Evolutionary conservation across 2,113 vertebrate species (phyloP).

Genomic region (Scolopax mira): DNA sequence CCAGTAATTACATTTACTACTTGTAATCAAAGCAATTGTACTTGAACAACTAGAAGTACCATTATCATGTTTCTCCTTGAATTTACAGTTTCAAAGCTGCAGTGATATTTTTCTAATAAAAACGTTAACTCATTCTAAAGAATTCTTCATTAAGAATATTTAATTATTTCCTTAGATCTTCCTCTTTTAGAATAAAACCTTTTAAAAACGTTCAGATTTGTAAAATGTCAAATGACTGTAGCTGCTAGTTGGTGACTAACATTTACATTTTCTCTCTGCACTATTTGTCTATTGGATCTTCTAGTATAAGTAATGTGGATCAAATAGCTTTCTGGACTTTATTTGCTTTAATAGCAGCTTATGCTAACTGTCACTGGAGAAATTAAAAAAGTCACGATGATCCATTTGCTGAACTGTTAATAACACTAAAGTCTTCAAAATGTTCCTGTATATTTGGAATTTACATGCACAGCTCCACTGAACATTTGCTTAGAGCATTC

Average conservation of each 20-base stretch:
- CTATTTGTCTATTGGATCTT: neutral
- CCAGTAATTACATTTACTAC: neutral
- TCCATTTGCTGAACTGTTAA: neutral
- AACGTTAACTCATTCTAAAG: neutral
- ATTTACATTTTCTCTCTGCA: neutral
- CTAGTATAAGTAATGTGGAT: neutral
- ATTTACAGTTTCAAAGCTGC: neutral
- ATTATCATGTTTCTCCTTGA: neutral
- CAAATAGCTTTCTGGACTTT: neutral
- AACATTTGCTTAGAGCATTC: conserved; percentile 42
- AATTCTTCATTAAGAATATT: neutral
- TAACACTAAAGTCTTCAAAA: neutral
- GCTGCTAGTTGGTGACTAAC: neutral
- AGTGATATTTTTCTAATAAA: neutral
- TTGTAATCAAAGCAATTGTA: neutral
- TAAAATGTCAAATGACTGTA: neutral
- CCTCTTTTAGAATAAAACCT: neutral
- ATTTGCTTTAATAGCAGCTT: neutral
- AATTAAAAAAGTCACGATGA: neutral
- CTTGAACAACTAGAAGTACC: neutral
- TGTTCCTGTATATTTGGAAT: neutral
- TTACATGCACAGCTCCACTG: neutral
- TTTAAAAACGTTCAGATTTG: neutral
- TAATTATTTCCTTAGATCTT: neutral
- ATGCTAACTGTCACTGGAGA: neutral